phyloP scores from a whole-genome alignment of 1,140 invertebrate genomes.

The Lepidurus apus region DNA sequence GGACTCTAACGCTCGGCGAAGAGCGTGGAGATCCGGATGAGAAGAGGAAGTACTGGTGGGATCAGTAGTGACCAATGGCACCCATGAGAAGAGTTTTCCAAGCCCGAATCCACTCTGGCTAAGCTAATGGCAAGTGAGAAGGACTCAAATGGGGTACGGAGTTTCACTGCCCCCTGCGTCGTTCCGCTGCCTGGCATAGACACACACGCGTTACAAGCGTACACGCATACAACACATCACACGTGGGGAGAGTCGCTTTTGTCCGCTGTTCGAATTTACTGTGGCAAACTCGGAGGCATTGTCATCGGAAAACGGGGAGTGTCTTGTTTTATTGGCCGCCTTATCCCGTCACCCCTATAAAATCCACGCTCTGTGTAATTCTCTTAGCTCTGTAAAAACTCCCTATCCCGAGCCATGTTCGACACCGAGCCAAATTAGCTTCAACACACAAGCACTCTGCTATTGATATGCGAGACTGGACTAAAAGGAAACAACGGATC shows the following conservation, averaged over 20 bases:
- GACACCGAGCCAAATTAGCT: too few relatives aligned
- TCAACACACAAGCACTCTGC: too few relatives aligned
- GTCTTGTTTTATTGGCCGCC: not conserved
- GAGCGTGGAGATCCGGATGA: not conserved
- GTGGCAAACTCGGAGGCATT: not conserved
- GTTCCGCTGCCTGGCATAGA: constrained; percentile 6
- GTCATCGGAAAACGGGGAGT: not conserved
- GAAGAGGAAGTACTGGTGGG: constrained; percentile 9
- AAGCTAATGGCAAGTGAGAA: constrained; percentile 17
- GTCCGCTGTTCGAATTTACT: not conserved
- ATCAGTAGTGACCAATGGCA: constrained; percentile 1
- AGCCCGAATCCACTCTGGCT: constrained; percentile 17
- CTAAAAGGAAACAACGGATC: too few relatives aligned
- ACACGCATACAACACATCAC: constrained; percentile 10
- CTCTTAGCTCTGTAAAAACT: too few relatives aligned
- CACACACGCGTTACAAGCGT: not conserved
- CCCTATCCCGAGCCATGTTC: too few relatives aligned
- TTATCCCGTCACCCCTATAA: not conserved
- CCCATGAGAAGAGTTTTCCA: constrained; percentile 17
- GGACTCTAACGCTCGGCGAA: not conserved
- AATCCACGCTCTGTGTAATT: too few relatives aligned
- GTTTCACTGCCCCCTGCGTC: constrained; percentile 20
- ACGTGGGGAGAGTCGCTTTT: not conserved
- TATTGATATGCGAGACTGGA: too few relatives aligned
- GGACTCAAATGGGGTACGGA: constrained; percentile 1